Conservation (phyloP, 2,113 vertebrate genomes). For the Crocuta crocuta region DNA sequence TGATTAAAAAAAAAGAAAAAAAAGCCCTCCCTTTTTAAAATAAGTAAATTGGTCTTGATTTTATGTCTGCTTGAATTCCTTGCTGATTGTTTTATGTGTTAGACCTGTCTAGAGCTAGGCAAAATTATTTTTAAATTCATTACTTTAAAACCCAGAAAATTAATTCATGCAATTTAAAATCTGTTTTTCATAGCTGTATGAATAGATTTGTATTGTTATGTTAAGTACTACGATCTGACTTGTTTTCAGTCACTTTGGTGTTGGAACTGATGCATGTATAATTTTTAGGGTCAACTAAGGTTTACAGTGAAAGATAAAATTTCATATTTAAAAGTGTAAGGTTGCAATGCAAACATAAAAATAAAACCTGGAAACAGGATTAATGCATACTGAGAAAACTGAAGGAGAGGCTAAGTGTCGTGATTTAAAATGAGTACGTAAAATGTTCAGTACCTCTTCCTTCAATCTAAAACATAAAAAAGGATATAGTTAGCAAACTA, state of each 20-base stretch:
- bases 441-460: not conserved
- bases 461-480: not conserved
- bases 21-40: not conserved
- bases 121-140: conserved; percentile 29
- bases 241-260: not conserved
- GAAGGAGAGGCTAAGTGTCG: rapidly evolving
- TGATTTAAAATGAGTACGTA: not conserved
- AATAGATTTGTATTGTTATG: not conserved
- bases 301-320: not conserved
- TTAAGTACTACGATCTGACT: conserved; percentile 10
- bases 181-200: not conserved
- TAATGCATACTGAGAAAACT: not conserved
- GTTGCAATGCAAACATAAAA: not conserved
- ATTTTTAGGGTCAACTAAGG: not conserved
- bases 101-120: not conserved
- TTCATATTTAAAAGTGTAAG: conserved; percentile 6
- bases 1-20: not conserved
- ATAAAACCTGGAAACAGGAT: not conserved
- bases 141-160: conserved; percentile 7
- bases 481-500: not conserved
- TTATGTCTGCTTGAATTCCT: not conserved
- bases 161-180: conserved; percentile 28
- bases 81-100: not conserved
- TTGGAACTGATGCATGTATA: not conserved
- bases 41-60: conserved; percentile 38